Evolutionary conservation across 1,140 invertebrate genomes (phyloP), one percentile per base, ranked within the genome.

Genomic region (Calliopsis andreniformis): DNA sequence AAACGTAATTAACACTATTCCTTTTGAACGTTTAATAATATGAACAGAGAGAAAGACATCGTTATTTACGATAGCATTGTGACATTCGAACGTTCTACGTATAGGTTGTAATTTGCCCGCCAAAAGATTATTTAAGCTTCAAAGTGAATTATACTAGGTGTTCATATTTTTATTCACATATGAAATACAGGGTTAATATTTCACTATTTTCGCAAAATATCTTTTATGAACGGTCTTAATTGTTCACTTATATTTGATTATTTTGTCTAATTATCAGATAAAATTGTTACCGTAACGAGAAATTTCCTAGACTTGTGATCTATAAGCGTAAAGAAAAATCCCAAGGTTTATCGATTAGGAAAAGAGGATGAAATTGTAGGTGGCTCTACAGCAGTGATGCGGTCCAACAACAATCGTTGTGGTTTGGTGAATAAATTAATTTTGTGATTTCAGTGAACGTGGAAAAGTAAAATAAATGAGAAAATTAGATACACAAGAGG

Each of bases 401-500:
- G 39, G 62, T 77, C 55, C 61, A 39, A 75, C 59, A 73, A 78
- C 61, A 78, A 69, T 82, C 47, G 32, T 51, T 30, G 63, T 47
- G 23, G 18, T 68, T 51, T 30, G 32, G 30, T 70, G 56, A 75
- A 51, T 55, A 39, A 75, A 70, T 82, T 79, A 5, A 25, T 66
- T 83, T 47, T 43, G 2, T 20, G 28, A 32, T 28, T 66, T 35
- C 18, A 30, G 30, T 67, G 43, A 63, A 7, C 47, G 0, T 16
- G 47, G 39, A 67, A 0, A 62, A 63, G 14, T 23, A 28, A 79
- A 59, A 51, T 53, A 82, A 71, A 92, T 92, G 91, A 79, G 90
- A 66, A 89, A 89, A 71, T 78, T 92, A 66, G 89, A 91, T 64
- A 78, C 79, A n/a, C 89, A 88, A 35, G 91, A 92, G 56, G 47